phyloP scores from a whole-genome alignment of 2,113 vertebrate species.

The Sturnira hondurensis region DNA sequence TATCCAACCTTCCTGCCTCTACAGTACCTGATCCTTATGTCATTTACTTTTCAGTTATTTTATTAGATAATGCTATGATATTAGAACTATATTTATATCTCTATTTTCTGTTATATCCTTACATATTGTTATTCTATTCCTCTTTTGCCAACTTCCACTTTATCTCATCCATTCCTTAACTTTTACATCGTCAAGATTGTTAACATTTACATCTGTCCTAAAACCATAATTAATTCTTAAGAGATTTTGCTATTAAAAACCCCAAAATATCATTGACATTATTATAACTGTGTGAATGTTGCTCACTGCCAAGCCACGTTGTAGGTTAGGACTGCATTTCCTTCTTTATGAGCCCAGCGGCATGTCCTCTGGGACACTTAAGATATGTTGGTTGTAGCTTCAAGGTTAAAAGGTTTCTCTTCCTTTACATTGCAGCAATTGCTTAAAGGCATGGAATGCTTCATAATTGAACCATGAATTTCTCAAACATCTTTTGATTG shows the following conservation, averaged over 20 bases:
- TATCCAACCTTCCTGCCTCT: background rate
- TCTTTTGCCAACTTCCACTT: background rate
- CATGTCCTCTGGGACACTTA: background rate
- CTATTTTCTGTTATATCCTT: background rate
- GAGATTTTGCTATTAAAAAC: background rate
- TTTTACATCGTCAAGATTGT: background rate
- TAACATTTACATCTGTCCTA: background rate
- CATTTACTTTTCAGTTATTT: conserved; percentile 46
- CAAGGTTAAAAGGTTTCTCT: conserved; percentile 31
- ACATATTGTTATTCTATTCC: background rate
- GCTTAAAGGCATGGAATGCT: conserved; percentile 1
- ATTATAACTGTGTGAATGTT: background rate
- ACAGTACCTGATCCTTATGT: background rate
- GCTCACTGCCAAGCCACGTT: background rate
- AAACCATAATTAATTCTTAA: conserved; percentile 5
- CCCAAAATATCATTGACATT: background rate
- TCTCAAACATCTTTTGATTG: conserved; percentile 26
- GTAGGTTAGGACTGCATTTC: background rate
- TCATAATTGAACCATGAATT: background rate
- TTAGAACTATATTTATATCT: background rate
- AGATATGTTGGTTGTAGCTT: background rate
- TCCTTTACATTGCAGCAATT: background rate
- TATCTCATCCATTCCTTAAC: background rate
- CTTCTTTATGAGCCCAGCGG: background rate
- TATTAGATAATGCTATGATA: background rate